phyloP scores from a whole-genome alignment of 2,888 invertebrate species.

The Chymomyza amoena region DNA sequence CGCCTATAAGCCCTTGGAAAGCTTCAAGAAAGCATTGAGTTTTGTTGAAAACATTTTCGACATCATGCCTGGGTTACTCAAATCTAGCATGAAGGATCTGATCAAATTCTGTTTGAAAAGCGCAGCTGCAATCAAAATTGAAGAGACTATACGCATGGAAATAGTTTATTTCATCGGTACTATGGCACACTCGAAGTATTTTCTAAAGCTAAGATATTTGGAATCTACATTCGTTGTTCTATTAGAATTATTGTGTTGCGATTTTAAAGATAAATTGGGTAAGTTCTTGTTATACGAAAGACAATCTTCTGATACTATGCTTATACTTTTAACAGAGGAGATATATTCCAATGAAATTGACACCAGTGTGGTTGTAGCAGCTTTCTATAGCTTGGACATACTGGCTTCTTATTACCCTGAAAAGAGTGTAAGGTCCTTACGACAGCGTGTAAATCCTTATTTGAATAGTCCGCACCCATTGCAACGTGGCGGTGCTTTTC shows the following conservation, averaged over 20 bases:
- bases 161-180: conserved; percentile 84
- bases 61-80: conserved; percentile 75
- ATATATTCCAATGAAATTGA: conserved; percentile 84
- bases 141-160: conserved; percentile 84
- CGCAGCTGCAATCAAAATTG: conserved; percentile 81
- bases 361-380: conserved; percentile 83
- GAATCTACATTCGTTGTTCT: conserved; percentile 84
- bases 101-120: conserved; percentile 84
- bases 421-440: conserved; percentile 85
- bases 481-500: conserved; percentile 85
- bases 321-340: conserved; percentile 80
- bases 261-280: conserved; percentile 82
- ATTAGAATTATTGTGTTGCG: conserved; percentile 84
- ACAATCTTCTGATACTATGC: too few relatives aligned
- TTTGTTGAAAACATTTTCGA: conserved; percentile 76
- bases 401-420: conserved; percentile 87
- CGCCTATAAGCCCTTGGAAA: conserved; percentile 80
- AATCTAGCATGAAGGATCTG: conserved; percentile 82
- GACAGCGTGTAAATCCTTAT: conserved; percentile 83
- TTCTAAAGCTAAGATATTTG: conserved; percentile 85
- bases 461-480: conserved; percentile 82
- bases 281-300: conserved; percentile 69
- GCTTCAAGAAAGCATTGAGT: conserved; percentile 75
- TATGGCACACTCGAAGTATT: conserved; percentile 84
- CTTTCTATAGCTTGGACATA: conserved; percentile 86